phyloP scores from a whole-genome alignment of 1,140 invertebrate species.

The Pectinophora gossypiella region DNA sequence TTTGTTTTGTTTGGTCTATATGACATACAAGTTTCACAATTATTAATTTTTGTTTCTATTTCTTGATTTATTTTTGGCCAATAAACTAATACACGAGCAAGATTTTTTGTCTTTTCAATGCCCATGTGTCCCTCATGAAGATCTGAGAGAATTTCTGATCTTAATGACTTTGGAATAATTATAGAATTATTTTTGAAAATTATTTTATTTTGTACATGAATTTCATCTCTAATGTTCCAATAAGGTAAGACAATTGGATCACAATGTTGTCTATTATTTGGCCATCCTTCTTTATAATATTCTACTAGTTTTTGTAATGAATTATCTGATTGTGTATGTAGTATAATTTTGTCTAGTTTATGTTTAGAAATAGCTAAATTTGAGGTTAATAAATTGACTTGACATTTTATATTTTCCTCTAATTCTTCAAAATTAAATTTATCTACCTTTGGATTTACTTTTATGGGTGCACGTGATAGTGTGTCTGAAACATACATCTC shows the following conservation, averaged over 20 bases:
- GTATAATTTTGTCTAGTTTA: constrained; percentile 30
- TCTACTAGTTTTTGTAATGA: constrained; percentile 27
- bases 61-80: constrained; percentile 65
- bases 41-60: constrained; percentile 52
- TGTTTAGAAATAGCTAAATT: constrained; percentile 17
- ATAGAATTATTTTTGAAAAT: constrained; percentile 43
- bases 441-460: constrained; percentile 2
- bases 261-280: constrained; percentile 34
- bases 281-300: constrained; percentile 48
- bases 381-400: constrained; percentile 25
- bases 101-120: constrained; percentile 55
- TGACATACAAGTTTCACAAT: constrained; percentile 47
- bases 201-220: constrained; percentile 38
- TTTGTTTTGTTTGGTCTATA: constrained; percentile 27
- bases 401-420: constrained; percentile 22
- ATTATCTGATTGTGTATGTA: constrained; percentile 30
- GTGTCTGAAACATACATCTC: constrained; percentile 49
- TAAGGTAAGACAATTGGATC: constrained; percentile 29
- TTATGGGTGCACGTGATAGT: constrained; percentile 32
- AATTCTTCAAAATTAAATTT: constrained; percentile 15
- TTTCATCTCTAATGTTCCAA: constrained; percentile 36
- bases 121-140: constrained; percentile 54
- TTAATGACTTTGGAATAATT: constrained; percentile 52
- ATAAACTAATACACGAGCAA: constrained; percentile 53
- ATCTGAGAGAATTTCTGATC: constrained; percentile 41